Evolutionary conservation across 2,888 invertebrate genomes (phyloP), one percentile per base, ranked within the genome.

Genomic region (Platerodrilus igneus): DNA sequence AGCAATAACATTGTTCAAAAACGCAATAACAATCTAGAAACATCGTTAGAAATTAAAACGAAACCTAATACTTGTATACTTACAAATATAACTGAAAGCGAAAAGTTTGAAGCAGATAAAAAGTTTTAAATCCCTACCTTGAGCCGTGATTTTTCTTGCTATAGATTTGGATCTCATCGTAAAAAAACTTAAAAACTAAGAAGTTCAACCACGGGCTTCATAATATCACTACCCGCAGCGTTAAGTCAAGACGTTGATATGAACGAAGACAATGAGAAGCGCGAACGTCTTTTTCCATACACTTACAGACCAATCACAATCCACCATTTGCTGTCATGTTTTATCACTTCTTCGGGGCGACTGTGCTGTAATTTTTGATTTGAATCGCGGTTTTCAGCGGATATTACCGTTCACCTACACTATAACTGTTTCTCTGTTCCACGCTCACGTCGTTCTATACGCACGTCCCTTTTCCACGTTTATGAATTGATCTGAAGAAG

Each of bases 101-200:
- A n/a, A n/a, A n/a, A n/a, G n/a, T n/a, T n/a, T n/a, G n/a, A n/a
- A n/a, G n/a, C n/a, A n/a, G n/a, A n/a, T n/a, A n/a, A n/a, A n/a
- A n/a, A n/a, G n/a, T n/a, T n/a, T n/a, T n/a, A 37, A 30, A 11
- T 8, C 27, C 77, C 74, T 68, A 81, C 82, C 81, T 76, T 78
- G 79, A 66, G 79, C 74, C 63, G 79, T 76, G 53, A 81, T 74
- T 67, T 77, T 77, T 69, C 81, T 76, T 57, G 82, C 81, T 56
- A 82, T 78, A 60, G 81, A 79, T 69, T 82, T 82, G 55, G 78
- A 80, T 73, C 82, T 77, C 82, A 82, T 82, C 70, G 74, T 69
- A 67, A 55, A n/a, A n/a, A 56, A 33, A 36, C 52, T 56, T 58
- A 37, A 38, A 37, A 36, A 64, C 55, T 60, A 51, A 55, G 53